Conservation (phyloP, 1,140 invertebrate genomes). For the Bombus polaris region DNA sequence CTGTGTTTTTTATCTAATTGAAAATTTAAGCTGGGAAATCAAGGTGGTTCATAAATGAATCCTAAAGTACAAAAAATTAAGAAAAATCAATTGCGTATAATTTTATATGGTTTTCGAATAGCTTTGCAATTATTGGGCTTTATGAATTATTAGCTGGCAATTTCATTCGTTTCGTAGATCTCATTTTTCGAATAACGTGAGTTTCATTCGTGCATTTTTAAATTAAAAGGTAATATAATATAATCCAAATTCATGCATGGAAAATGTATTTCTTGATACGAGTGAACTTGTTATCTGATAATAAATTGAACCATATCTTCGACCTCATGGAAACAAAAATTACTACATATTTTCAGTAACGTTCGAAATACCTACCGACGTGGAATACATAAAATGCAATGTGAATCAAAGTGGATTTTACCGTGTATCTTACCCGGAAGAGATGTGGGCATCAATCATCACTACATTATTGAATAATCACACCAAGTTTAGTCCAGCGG, state of each 20-base stretch:
- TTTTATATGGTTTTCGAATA: background rate
- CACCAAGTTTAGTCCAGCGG: conserved; percentile 86
- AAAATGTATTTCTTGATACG: background rate
- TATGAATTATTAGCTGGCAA: conserved; percentile 9
- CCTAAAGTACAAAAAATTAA: no score
- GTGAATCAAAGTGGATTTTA: conserved; percentile 94
- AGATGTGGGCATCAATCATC: conserved; percentile 90
- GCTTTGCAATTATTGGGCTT: background rate
- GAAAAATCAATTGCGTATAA: background rate
- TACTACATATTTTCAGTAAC: conserved; percentile 80
- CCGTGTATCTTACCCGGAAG: conserved; percentile 91
- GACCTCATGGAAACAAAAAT: background rate
- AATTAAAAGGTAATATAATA: background rate
- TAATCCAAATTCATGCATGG: no score
- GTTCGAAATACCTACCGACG: conserved; percentile 85
- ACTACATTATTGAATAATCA: conserved; percentile 87
- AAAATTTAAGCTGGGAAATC: no score
- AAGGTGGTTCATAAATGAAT: no score
- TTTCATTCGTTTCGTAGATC: conserved; percentile 14
- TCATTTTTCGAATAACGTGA: background rate
- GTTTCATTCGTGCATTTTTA: background rate
- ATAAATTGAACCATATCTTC: background rate
- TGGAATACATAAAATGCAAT: conserved; percentile 93
- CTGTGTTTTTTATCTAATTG: no score
- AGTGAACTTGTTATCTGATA: conserved; percentile 25